Evolutionary conservation across 2,888 invertebrate species (phyloP), one percentile per base, ranked within the genome.

Genomic region (Listrodromus nycthemerus): DNA sequence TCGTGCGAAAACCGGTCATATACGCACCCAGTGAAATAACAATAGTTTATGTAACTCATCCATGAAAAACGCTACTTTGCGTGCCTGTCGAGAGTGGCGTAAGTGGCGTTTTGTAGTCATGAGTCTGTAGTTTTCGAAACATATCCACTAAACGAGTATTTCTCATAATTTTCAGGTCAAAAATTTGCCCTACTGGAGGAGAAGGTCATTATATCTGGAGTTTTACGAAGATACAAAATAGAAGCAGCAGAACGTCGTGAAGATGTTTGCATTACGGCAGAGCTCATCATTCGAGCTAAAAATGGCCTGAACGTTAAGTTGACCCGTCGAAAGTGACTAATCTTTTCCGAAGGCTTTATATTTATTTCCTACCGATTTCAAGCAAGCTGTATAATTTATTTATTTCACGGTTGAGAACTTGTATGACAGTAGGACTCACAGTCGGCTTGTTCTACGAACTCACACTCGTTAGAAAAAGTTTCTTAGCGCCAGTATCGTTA

Each of bases 281-380:
- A 95, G 89, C 92, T 96, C 16, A 95, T 96, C 74, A 91, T 95
- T 55, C 91, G 95, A 82, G 95, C 95, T 16, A 95, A 95, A 89
- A 92, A 95, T 86, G 96, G 95, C 7, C 92, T 96, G 8, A 90
- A 92, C 74, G 93, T 95, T 0, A 94, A 93, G 55, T 50, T 85
- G 16, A 83, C 48, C 0, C 79, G 69, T 16, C 81, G 82, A 52
- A 79, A 73, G 16, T 83, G 24, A 80, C 27, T 10, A n/a, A 24
- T 16, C 37, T 24, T 71, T 5, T 71, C 19, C 21, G 10, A 30
- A 21, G 24, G 33, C 30, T 70, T 13, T 58, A 16, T 41, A 55
- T 71, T 71, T 55, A 58, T 55, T 41, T 55, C 33, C 13, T 55
- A 71, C 37, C 41, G 37, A 71, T 41, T 71, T 16, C 16, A 16